Evolutionary conservation across 2,113 vertebrate species (phyloP).

Genomic region (Sprattus sprattus): DNA sequence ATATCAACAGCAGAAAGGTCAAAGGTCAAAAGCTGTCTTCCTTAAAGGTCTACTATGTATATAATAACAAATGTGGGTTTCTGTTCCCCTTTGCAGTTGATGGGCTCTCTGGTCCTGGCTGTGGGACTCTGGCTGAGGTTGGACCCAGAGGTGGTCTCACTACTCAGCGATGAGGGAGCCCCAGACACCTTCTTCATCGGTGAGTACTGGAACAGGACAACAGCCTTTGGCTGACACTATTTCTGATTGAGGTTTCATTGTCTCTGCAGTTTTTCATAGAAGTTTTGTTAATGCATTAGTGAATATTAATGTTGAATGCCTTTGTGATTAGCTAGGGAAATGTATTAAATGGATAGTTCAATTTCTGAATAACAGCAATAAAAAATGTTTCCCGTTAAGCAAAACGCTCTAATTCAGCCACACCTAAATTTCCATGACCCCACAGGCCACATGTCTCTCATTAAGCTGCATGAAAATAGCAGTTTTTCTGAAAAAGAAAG

Average conservation of each 20-base stretch:
- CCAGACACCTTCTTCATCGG: slow-evolving; percentile 89
- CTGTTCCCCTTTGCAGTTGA: slow-evolving; percentile 68
- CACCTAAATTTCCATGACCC: slow-evolving; percentile 7
- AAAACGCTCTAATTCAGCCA: neutral
- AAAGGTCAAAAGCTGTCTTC: neutral
- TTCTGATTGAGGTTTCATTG: neutral
- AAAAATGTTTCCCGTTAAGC: neutral
- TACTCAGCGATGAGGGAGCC: slow-evolving; percentile 77
- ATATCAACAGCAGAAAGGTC: neutral
- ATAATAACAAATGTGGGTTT: neutral
- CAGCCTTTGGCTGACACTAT: neutral
- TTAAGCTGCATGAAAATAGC: slow-evolving; percentile 9
- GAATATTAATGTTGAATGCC: too few relatives aligned
- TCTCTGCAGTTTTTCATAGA: neutral
- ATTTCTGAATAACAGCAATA: neutral
- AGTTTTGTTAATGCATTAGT: neutral
- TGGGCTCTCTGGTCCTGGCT: slow-evolving; percentile 85
- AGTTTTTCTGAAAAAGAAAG: neutral
- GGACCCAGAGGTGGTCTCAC: slow-evolving; percentile 79
- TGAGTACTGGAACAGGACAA: slow-evolving; percentile 62
- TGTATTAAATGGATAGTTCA: neutral
- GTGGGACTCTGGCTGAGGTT: slow-evolving; percentile 94
- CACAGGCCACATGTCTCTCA: slow-evolving; percentile 5
- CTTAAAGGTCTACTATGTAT: neutral
- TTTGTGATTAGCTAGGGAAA: neutral